Conservation (phyloP, 1,140 invertebrate species). For the Carposina sasakii region DNA sequence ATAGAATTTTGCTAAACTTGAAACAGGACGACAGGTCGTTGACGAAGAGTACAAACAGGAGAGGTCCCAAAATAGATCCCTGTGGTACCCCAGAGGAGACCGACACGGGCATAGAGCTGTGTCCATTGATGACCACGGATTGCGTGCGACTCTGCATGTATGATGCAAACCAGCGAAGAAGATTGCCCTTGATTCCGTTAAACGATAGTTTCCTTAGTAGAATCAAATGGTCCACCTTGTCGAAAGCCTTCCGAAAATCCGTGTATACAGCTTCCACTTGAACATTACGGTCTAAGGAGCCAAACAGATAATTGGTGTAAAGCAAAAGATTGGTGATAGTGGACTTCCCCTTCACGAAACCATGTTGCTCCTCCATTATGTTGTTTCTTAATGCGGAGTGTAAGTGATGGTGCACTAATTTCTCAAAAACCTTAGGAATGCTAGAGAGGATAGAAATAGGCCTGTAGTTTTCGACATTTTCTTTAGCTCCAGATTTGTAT, state of each 20-base stretch:
- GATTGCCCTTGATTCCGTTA: conserved; percentile 4
- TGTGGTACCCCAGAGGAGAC: not conserved
- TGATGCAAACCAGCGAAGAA: conserved; percentile 12
- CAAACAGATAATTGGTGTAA: conserved; percentile 14
- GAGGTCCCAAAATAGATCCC: not conserved
- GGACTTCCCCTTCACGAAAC: conserved; percentile 12
- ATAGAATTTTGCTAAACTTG: not conserved
- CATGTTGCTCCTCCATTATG: conserved; percentile 3
- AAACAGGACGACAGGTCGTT: not conserved
- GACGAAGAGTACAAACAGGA: not conserved
- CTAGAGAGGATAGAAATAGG: not conserved
- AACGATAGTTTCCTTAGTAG: not conserved
- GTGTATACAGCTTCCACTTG: conserved; percentile 31
- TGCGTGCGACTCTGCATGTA: not conserved
- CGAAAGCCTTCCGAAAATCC: conserved; percentile 31
- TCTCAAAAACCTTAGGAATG: conserved; percentile 5
- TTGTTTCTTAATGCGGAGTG: not conserved
- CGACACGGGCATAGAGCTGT: no score
- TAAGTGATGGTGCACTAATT: not conserved
- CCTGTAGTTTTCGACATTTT: not conserved
- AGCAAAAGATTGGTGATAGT: conserved; percentile 16
- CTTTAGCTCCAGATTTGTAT: not conserved
- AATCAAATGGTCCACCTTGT: conserved; percentile 15
- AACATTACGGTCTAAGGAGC: conserved; percentile 10
- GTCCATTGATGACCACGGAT: not conserved